phyloP scores from a whole-genome alignment of 2,113 vertebrate species.

The Leptocoma aspasia region DNA sequence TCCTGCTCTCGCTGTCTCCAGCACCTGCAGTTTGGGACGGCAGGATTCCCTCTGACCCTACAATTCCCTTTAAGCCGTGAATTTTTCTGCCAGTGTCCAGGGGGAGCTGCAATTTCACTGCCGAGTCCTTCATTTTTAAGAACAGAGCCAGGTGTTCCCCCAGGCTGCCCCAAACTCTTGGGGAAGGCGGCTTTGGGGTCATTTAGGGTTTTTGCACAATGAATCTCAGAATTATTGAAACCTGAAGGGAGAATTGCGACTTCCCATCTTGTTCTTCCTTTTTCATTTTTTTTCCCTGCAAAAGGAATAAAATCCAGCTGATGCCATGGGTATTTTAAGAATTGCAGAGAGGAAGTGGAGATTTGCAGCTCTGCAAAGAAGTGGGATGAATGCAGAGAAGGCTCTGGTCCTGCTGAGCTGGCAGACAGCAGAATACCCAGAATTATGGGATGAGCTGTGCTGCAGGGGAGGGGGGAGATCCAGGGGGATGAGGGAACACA shows the following conservation, averaged over 20 bases:
- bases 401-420: conserved; percentile 20
- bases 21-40: neutral
- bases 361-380: conserved; percentile 26
- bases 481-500: neutral
- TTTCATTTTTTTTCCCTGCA: neutral
- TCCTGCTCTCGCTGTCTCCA: neutral
- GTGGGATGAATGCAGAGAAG: conserved; percentile 23
- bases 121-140: neutral
- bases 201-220: neutral
- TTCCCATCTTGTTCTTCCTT: neutral
- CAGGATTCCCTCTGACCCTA: neutral
- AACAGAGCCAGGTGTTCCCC: neutral
- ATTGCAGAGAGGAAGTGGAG: neutral
- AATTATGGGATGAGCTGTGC: neutral
- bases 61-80: neutral
- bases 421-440: conserved; percentile 13
- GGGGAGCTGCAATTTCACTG: neutral
- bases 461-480: neutral
- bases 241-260: neutral
- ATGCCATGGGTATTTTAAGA: conserved; percentile 29
- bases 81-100: neutral
- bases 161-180: neutral
- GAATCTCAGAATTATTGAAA: neutral
- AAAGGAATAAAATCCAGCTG: conserved; percentile 2
- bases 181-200: neutral